Evolutionary conservation across 2,888 invertebrate genomes (phyloP), one percentile per base, ranked within the genome.

Genomic region (Ormyrus pomaceus): DNA sequence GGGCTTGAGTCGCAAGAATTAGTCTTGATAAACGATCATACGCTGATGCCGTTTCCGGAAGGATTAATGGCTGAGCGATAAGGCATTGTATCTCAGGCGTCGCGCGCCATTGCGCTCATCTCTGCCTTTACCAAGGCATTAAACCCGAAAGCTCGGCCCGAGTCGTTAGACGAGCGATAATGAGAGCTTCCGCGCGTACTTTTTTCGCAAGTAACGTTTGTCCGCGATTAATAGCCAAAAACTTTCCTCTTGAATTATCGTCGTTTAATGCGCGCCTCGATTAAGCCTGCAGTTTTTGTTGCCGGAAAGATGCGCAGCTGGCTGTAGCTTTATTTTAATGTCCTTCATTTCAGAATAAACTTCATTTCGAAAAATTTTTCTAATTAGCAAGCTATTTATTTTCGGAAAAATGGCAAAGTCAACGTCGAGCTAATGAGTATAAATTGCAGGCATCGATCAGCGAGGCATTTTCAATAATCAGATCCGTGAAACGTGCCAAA

Each of bases 61-160:
- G 79, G 78, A 82, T 82, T 83, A 83, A 83, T 84, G 82, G 76
- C 77, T 82, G 82, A 82, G 77, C 61, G 82, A 77, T 82, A 84
- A 82, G 77, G 78, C 82, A 78, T 79, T 82, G 83, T 83, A 82
- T 84, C 80, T 83, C 82, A 34, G 76, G 61, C 70, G 65, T 74
- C 46, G 71, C 80, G 65, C 79, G 48, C 81, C 83, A 82, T 81
- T 83, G 77, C 82, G n/a, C 78, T 62, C 69, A 11, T 61, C 45
- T 5, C 9, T 59, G 2, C 56, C 62, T 66, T 73, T 61, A 59
- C 45, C 75, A 69, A 72, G 70, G 62, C 75, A 82, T 82, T 75
- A 82, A 78, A 46, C 77, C 19, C 68, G 59, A 83, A 83, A 74
- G 66, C 72, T 9, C 19, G n/a, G 48, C 64, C 58, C 61, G 70